Conservation (phyloP, 2,797 vertebrate genomes). For the Chelidonichthys spinosus region DNA sequence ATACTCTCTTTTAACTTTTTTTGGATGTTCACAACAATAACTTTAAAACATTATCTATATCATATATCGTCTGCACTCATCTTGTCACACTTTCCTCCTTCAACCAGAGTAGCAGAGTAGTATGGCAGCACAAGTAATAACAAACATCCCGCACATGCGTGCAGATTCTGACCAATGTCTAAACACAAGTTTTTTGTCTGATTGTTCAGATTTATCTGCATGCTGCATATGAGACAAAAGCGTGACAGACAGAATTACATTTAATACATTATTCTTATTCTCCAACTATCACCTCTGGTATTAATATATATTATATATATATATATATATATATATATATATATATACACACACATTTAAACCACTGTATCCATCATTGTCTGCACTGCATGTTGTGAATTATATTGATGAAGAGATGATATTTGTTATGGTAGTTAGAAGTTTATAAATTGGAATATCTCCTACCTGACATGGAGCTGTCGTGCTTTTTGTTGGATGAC, state of each 20-base stretch:
- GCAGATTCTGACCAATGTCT: constrained; percentile 9
- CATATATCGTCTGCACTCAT: background rate
- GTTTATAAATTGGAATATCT: background rate
- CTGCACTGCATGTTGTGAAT: background rate
- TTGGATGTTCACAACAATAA: constrained; percentile 3
- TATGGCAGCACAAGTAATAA: background rate
- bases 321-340: background rate
- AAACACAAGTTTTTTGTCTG: background rate
- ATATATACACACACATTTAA: background rate
- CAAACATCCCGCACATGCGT: background rate
- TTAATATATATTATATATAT: no score
- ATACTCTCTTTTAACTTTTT: background rate
- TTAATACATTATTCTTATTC: background rate
- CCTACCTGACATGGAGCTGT: constrained; percentile 86
- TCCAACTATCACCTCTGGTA: background rate
- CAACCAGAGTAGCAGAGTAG: background rate
- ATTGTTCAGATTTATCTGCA: background rate
- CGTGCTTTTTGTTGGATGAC: constrained; percentile 86
- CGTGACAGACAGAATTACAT: no score
- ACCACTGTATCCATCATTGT: background rate
- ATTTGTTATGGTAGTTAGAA: background rate
- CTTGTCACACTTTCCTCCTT: background rate
- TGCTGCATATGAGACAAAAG: background rate
- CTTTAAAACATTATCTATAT: background rate
- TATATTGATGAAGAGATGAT: background rate